phyloP scores from a whole-genome alignment of 2,113 vertebrate genomes.

The Solea senegalensis region DNA sequence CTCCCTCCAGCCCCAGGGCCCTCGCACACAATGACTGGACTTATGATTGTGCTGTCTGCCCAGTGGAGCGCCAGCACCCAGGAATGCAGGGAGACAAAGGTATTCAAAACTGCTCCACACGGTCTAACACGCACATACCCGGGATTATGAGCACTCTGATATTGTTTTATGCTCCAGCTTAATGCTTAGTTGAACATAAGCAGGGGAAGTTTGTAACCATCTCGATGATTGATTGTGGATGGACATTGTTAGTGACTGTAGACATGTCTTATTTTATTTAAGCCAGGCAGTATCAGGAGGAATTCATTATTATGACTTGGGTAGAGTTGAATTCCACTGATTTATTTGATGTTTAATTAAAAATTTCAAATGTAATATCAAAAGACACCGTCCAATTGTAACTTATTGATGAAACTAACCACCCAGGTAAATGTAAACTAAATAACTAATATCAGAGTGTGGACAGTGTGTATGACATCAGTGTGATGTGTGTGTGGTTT shows the following conservation, averaged over 20 bases:
- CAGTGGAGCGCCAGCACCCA: slow-evolving; percentile 69
- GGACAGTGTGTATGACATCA: background rate
- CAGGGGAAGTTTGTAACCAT: slow-evolving; percentile 17
- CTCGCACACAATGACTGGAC: slow-evolving; percentile 75
- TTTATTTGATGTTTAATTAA: no score
- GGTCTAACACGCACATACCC: slow-evolving; percentile 25
- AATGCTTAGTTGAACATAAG: slow-evolving; percentile 14
- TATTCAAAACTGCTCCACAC: slow-evolving; percentile 56
- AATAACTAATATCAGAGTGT: background rate
- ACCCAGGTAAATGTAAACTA: background rate
- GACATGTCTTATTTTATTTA: slow-evolving; percentile 3
- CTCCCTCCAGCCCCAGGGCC: slow-evolving; percentile 75
- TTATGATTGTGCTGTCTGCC: slow-evolving; percentile 70
- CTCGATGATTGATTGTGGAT: slow-evolving; percentile 19
- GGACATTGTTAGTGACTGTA: slow-evolving; percentile 23
- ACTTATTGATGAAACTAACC: background rate
- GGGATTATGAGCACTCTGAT: slow-evolving; percentile 20
- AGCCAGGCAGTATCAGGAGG: background rate
- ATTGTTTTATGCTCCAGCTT: slow-evolving; percentile 38
- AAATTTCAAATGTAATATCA: no score
- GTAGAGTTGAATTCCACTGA: no score
- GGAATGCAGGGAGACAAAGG: slow-evolving; percentile 78
- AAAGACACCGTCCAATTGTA: no score
- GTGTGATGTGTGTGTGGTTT: slow-evolving; percentile 18
- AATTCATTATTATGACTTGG: background rate